Base-by-base conservation (phyloP, 2,797 vertebrate species). In the Syndactyla subalaris region DNA sequence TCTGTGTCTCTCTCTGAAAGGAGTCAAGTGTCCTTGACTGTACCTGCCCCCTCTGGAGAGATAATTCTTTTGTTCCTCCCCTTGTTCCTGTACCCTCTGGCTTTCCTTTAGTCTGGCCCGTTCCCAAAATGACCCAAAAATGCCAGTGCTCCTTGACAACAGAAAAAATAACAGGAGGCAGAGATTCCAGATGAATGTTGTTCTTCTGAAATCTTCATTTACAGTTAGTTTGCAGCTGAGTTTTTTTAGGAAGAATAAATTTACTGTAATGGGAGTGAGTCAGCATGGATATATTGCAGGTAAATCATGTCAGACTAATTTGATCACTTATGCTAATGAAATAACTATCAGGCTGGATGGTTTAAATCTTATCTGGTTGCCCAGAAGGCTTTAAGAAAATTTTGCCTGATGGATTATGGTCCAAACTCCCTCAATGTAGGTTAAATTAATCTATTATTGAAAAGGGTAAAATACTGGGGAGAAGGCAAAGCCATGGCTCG, bases 311-410 rank as follows among this genome's bases (percentile, higher is more conserved):
- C 77, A 67, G 75, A 32, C 85, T 94, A 90, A 96, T 92, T 85
- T 93, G 93, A 92, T 92, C 91, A 67, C 88, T 92, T 95, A 67
- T 83, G 70, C 85, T 96, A 96, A 95, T 89, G 83, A 93, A 95
- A 89, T 92, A 93, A 92, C 91, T 92, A 77, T 93, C 74, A 71
- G 66, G 76, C 86, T 89, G 73, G 78, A n/a, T 85, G 63, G 49
- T 26, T 41, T 77, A 89, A 92, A 93, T 94, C 88, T 83, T 83
- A 57, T 65, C 88, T 71, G 72, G 22, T 82, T 89, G 83, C 88
- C 73, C 73, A 86, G 55, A 83, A 85, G 66, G n/a, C 70, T 76
- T 89, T 81, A 77, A 70, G 76, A 78, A 86, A 93, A 95, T 71
- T 49, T 82, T 89, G 67, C 2, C 1, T 91, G 88, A 88, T 92